Conservation (phyloP, 1,140 invertebrate species). For the Heterodera schachtii region DNA sequence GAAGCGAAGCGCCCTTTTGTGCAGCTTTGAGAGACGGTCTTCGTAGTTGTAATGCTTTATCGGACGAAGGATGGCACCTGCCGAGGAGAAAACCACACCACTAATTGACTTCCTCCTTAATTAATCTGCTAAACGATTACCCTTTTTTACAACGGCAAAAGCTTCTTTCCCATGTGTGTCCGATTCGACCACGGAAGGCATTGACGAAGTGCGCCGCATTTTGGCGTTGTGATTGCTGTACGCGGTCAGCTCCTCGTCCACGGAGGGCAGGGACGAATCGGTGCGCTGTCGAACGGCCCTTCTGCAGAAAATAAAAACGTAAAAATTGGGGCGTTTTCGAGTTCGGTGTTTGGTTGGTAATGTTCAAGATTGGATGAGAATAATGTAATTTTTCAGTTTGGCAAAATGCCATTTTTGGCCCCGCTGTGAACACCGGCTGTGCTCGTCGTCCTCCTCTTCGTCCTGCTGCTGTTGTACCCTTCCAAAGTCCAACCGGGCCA, state of each 20-base stretch:
- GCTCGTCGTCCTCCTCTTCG: slow-evolving; percentile 9
- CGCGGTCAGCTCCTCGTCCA: slow-evolving; percentile 20
- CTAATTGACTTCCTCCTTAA: neutral
- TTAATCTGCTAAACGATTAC: neutral
- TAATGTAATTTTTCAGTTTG: neutral
- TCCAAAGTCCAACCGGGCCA: neutral
- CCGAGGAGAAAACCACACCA: neutral
- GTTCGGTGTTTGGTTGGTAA: too few species aligned
- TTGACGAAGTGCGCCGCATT: slow-evolving; percentile 47
- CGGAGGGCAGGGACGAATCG: slow-evolving; percentile 47
- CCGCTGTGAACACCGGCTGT: slow-evolving; percentile 1
- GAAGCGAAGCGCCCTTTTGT: slow-evolving; percentile 61
- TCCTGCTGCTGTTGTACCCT: too few species aligned
- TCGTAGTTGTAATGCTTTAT: slow-evolving; percentile 63
- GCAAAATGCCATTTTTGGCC: neutral
- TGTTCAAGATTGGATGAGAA: too few species aligned
- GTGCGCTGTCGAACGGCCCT: slow-evolving; percentile 57
- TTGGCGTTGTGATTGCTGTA: slow-evolving; percentile 13
- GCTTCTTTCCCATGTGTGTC: slow-evolving; percentile 22
- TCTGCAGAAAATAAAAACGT: slow-evolving; percentile 34
- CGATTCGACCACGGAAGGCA: slow-evolving; percentile 55
- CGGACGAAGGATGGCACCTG: slow-evolving; percentile 9
- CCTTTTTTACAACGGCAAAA: slow-evolving; percentile 10
- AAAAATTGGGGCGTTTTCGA: neutral
- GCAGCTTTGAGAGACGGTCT: slow-evolving; percentile 59